Percentiles rank a stretch among this genome's conserved stretches.
Evolutionary conservation across 2,113 vertebrate genomes (phyloP).

Genomic region (Gymnocephalus cernua): DNA sequence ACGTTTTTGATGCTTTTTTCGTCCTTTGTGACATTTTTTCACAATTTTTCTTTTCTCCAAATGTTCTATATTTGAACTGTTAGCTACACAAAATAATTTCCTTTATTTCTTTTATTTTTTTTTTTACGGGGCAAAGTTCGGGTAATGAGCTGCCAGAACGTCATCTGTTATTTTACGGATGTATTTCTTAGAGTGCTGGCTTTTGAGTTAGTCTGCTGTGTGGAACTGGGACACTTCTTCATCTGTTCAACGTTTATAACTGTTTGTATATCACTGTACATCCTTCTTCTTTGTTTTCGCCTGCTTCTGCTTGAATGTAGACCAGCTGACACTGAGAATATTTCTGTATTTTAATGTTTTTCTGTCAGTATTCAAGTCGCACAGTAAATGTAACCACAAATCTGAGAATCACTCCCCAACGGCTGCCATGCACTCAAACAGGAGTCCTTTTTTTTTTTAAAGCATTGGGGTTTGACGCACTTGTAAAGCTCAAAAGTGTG

Average conservation of each 20-base stretch:
- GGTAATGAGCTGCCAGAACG: not conserved
- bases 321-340: not conserved
- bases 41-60: too few relatives aligned
- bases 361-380: not conserved
- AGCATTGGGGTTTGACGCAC: not conserved
- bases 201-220: too few relatives aligned
- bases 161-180: not conserved
- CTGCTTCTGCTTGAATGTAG: not conserved
- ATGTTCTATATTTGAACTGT: too few relatives aligned
- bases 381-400: not conserved
- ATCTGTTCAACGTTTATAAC: not conserved
- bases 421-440: too few relatives aligned
- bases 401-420: not conserved
- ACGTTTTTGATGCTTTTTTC: too few relatives aligned
- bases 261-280: too few relatives aligned
- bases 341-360: not conserved
- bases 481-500: not conserved
- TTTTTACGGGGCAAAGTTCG: too few relatives aligned
- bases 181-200: too few relatives aligned
- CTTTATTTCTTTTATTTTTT: too few relatives aligned
- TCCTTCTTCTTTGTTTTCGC: not conserved
- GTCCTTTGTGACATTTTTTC: too few relatives aligned
- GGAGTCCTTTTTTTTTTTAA: too few relatives aligned
- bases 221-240: not conserved
- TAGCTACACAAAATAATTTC: too few relatives aligned